Evolutionary conservation across 2,113 vertebrate genomes (phyloP).

Genomic region (Struthio camelus): DNA sequence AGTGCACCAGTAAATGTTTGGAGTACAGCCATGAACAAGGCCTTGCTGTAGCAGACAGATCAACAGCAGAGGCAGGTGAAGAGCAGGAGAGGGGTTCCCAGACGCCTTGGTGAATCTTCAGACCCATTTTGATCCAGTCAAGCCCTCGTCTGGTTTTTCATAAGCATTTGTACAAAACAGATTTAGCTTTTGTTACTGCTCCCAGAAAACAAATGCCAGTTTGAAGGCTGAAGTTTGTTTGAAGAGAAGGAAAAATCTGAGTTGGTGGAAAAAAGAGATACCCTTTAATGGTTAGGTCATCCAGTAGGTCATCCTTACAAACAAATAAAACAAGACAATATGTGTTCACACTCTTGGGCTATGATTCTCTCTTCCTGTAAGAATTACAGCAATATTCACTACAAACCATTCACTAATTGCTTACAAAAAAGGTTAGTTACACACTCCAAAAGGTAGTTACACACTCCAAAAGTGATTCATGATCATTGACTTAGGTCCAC

Average conservation of each 20-base stretch:
- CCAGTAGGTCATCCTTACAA: not conserved
- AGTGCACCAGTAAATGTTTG: conserved; percentile 7
- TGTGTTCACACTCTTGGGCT: not conserved
- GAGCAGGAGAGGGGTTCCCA: not conserved
- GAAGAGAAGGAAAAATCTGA: not conserved
- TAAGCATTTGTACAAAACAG: not conserved
- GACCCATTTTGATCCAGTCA: not conserved
- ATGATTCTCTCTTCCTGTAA: not conserved
- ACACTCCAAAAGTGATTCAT: not conserved
- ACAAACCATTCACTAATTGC: not conserved
- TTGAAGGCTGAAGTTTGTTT: not conserved
- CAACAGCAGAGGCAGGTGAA: not conserved
- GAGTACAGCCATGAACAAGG: not conserved
- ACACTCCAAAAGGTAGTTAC: not conserved
- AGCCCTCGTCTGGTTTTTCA: not conserved
- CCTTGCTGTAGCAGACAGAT: not conserved
- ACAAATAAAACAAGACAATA: not conserved
- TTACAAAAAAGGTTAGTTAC: not conserved
- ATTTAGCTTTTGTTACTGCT: not conserved
- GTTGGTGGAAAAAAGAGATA: not conserved
- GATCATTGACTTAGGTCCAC: not conserved
- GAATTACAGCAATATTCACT: not conserved
- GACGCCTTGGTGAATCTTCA: not conserved
- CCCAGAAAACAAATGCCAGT: not conserved
- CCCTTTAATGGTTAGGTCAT: not conserved